These are phyloP conservation scores for Chelonoidis abingdonii DNA, from an alignment of 2,113 vertebrate genomes.

Conservation along the genomic window DNA sequence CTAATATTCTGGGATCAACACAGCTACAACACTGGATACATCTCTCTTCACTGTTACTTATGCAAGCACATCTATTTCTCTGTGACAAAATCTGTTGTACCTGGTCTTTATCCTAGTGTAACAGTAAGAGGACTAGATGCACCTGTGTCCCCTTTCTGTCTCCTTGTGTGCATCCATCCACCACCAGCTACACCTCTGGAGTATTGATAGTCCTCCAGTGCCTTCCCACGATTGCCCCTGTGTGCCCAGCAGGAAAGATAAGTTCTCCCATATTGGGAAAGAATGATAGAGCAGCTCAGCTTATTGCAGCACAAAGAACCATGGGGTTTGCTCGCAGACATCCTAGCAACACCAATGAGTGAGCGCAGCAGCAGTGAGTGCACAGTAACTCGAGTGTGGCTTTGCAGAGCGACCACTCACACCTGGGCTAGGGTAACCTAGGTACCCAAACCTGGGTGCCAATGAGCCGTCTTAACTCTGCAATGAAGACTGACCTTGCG, in stretches of 20 bases:
- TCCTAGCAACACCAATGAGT: not conserved
- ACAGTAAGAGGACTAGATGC: not conserved
- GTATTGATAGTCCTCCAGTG: not conserved
- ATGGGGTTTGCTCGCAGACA: not conserved
- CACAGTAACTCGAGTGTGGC: not conserved
- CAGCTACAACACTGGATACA: not conserved
- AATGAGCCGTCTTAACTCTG: not conserved
- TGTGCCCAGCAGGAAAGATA: not conserved
- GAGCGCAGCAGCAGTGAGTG: rapidly evolving
- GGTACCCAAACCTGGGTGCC: not conserved
- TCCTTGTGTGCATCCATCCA: not conserved
- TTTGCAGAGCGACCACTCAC: not conserved
- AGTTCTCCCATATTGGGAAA: not conserved
- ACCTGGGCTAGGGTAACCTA: not conserved
- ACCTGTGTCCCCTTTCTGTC: not conserved
- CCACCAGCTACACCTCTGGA: not conserved
- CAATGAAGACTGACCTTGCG: rapidly evolving
- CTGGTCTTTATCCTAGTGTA: not conserved
- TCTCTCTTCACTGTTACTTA: not conserved
- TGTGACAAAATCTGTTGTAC: not conserved
- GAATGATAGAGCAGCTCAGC: not conserved
- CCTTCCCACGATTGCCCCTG: rapidly evolving
- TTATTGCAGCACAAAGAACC: not conserved
- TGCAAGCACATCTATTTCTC: not conserved
- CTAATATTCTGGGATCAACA: not conserved